Base-by-base conservation (phyloP, 2,888 invertebrate species). In the Clivina fossor region DNA sequence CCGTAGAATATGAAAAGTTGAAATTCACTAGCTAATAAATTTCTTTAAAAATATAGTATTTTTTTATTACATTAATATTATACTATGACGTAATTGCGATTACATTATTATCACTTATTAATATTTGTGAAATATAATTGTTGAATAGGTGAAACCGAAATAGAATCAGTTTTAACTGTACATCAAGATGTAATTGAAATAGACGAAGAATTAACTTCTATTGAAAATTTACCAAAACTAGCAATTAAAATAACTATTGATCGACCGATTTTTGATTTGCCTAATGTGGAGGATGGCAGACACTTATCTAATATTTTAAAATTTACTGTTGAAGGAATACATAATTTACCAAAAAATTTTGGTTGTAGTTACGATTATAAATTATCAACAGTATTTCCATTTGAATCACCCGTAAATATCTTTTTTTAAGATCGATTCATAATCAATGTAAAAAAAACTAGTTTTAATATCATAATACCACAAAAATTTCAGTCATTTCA, bases 321-420 rank as follows among this genome's bases (percentile, higher is more conserved):
- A 53, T 59, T 71, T 24, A 71, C 73, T 1, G 47, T 71, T 2
- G 72, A 74, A 62, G 70, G 72, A 1, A 65, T 73, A 57, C 71
- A 68, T 57, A 72, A 72, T 60, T 46, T 69, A 38, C 71, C 71
- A 2, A 37, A 56, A 9, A 20, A 63, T 3, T 60, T 64, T 46
- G 41, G 57, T 4, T 48, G 59, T 2, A 62, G 68, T 24, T 66
- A 68, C 65, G 62, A 66, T n/a, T 71, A 68, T 57, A 65, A 63
- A 59, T 56, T 70, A 30, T 64, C 67, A 46, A 62, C 61, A 5
- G 55, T 63, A 32, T 19, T 69, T 13, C 68, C 69, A 11, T 56
- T 63, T 35, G 54, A 62, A 35, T 58, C 62, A 55, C 44, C 56
- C 8, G 63, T 62, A 60, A 58, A 43, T 37, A 9, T 26, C 8